Conservation (phyloP, 2,113 vertebrate species). For the Oreamnos americanus region DNA sequence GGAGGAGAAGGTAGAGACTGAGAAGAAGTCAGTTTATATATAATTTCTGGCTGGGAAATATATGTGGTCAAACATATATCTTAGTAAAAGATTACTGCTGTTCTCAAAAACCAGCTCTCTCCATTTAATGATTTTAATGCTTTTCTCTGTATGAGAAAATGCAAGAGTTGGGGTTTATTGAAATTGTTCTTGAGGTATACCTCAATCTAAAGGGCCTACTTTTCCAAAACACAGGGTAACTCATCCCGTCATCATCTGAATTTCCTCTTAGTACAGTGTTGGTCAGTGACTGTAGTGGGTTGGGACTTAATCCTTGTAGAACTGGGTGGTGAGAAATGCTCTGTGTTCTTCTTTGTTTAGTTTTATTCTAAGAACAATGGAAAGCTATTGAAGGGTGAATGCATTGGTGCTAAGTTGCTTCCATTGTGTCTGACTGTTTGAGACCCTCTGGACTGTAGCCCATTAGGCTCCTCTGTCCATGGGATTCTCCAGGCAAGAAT, state of each 20-base stretch:
- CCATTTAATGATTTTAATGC: not conserved
- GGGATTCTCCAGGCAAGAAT: not conserved
- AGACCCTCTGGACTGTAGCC: not conserved
- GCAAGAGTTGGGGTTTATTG: not conserved
- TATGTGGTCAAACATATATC: not conserved
- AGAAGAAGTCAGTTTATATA: not conserved
- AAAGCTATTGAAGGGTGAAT: not conserved
- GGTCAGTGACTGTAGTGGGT: not conserved
- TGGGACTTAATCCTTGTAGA: not conserved
- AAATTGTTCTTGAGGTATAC: not conserved
- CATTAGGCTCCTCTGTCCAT: not conserved
- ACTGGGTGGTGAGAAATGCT: not conserved
- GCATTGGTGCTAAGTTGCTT: not conserved
- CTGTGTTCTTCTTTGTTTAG: not conserved
- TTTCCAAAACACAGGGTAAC: not conserved
- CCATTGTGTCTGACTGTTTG: not conserved
- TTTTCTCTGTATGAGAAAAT: not conserved
- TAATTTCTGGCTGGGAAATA: not conserved
- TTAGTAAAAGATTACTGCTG: not conserved
- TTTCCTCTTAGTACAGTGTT: not conserved
- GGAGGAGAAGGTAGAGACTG: not conserved
- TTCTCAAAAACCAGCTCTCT: not conserved
- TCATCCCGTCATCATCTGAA: not conserved
- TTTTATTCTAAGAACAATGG: not conserved
- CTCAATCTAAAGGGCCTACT: not conserved